phyloP scores from a whole-genome alignment of 1,140 invertebrate species.

The Halotydeus destructor region DNA sequence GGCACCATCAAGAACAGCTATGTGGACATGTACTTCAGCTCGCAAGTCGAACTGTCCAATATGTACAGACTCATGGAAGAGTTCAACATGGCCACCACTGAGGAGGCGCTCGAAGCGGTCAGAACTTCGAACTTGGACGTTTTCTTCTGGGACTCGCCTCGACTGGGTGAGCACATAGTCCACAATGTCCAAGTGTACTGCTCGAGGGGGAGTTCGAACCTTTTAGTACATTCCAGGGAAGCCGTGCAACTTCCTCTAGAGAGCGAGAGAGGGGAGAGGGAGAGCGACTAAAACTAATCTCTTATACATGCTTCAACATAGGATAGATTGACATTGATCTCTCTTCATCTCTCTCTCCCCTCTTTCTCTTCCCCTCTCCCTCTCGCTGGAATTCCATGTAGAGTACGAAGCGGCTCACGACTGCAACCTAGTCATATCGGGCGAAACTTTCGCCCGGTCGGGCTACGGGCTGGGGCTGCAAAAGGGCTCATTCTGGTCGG shows the following conservation, averaged over 20 bases:
- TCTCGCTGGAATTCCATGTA: no score
- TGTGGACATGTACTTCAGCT: conserved; percentile 88
- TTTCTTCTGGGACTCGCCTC: conserved; percentile 97
- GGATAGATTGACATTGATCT: no score
- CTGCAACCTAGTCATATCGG: conserved; percentile 89
- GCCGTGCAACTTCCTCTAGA: no score
- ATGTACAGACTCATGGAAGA: conserved; percentile 99
- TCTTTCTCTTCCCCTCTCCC: no score
- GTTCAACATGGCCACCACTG: conserved; percentile 81
- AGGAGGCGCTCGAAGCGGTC: conserved; percentile 81
- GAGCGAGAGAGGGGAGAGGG: no score
- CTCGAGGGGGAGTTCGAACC: no score
- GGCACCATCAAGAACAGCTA: conserved; percentile 85
- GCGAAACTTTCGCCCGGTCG: conserved; percentile 88
- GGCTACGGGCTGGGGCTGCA: conserved; percentile 55
- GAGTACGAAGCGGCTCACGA: conserved; percentile 95
- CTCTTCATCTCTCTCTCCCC: no score
- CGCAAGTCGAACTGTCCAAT: conserved; percentile 92
- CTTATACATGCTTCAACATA: no score
- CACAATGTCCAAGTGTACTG: no score
- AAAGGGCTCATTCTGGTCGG: conserved; percentile 43
- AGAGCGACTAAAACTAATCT: no score
- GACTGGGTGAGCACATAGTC: no score
- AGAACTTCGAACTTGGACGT: conserved; percentile 65
- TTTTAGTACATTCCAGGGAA: no score